Evolutionary conservation across 1,140 invertebrate genomes (phyloP).

Genomic region (Papilio dardanus): DNA sequence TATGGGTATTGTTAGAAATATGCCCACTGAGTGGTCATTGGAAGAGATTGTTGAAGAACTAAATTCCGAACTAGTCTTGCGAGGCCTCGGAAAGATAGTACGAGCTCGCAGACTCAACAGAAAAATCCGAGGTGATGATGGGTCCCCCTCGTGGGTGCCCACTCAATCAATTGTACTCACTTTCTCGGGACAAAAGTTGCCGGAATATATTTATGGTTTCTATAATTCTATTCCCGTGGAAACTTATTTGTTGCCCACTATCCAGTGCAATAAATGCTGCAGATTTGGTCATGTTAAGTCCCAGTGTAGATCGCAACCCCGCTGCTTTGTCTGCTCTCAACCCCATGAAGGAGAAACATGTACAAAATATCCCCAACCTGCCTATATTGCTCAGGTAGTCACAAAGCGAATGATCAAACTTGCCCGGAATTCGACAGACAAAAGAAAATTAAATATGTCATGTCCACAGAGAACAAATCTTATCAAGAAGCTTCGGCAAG

Average conservation of each 20-base stretch:
- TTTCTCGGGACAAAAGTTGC: slow-evolving; percentile 24
- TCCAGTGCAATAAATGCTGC: slow-evolving; percentile 38
- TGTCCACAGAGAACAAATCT: slow-evolving; percentile 5
- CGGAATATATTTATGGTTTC: slow-evolving; percentile 32
- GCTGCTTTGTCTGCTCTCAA: slow-evolving; percentile 42
- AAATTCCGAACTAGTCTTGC: not conserved
- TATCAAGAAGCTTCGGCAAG: slow-evolving; percentile 11
- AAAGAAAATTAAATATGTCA: slow-evolving; percentile 3
- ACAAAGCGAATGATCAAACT: not conserved
- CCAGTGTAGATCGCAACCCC: slow-evolving; percentile 36
- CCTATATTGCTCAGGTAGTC: not conserved
- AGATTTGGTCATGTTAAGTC: slow-evolving; percentile 41
- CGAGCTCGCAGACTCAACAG: slow-evolving; percentile 2
- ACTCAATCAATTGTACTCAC: not conserved
- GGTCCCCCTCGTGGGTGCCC: slow-evolving; percentile 4
- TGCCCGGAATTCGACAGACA: not conserved
- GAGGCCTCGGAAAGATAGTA: not conserved
- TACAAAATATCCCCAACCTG: not conserved
- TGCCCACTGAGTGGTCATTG: slow-evolving; percentile 19
- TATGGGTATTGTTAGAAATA: slow-evolving; percentile 1
- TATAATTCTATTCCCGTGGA: slow-evolving; percentile 33
- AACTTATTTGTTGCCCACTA: slow-evolving; percentile 37
- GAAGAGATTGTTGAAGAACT: slow-evolving; percentile 4
- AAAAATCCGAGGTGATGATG: slow-evolving; percentile 6
- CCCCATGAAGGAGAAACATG: slow-evolving; percentile 32